Percentiles rank a stretch among this genome's conserved stretches.
These are phyloP conservation scores for Podarcis cretensis DNA, from an alignment of 2,113 vertebrate genomes.

Conservation along the genomic window DNA sequence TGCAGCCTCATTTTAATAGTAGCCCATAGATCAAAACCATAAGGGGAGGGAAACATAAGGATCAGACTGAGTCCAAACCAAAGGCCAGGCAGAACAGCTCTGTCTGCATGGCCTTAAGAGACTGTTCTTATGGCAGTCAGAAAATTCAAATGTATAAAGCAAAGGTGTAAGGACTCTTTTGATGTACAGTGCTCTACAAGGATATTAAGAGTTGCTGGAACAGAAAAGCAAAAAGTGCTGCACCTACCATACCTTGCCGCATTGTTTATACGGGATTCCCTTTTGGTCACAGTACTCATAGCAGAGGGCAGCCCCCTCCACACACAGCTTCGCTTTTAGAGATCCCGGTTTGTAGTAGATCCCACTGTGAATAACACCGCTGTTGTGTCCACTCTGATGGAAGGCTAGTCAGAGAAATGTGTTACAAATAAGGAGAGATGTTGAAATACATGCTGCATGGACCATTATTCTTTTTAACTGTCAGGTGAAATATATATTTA, in stretches of 20 bases:
- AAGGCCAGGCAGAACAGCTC: too few species aligned
- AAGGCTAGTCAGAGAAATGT: conserved; percentile 75
- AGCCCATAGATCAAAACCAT: too few species aligned
- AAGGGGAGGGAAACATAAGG: too few species aligned
- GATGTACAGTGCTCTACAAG: neutral
- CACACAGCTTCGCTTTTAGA: conserved; percentile 93
- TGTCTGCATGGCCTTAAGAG: neutral
- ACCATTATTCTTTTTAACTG: neutral
- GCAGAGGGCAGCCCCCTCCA: conserved; percentile 86
- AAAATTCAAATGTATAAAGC: neutral
- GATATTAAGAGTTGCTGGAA: neutral
- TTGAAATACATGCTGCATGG: neutral
- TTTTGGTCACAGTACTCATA: conserved; percentile 93
- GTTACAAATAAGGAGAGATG: accelerated
- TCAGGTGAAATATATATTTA: neutral
- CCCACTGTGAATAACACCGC: conserved; percentile 97
- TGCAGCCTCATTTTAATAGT: too few species aligned
- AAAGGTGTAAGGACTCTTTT: neutral
- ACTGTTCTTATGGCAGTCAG: neutral
- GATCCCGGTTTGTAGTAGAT: conserved; percentile 97
- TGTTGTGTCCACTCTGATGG: conserved; percentile 97
- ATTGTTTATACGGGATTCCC: conserved; percentile 88
- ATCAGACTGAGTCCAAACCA: too few species aligned
- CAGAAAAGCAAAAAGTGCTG: neutral
- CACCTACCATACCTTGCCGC: conserved; percentile 86